Base-by-base conservation (phyloP, 2,888 invertebrate genomes). In the Meta bourneti region DNA sequence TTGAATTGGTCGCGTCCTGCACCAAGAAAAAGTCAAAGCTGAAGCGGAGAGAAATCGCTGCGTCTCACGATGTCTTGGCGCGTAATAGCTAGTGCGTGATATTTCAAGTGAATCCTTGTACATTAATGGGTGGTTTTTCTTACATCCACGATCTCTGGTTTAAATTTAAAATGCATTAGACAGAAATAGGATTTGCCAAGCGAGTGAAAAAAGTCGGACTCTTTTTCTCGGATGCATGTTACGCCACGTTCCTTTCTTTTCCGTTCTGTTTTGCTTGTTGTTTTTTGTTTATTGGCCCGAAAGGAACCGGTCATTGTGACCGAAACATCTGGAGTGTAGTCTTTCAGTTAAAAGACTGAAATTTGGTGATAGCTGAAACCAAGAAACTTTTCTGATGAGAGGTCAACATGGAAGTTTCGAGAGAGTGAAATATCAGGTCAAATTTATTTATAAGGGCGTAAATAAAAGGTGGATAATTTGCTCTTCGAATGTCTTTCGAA, bases 51-150 rank as follows among this genome's bases (percentile, higher is more conserved):
- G 77, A 85, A 74, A n/a, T 9, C 52, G 16, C 11, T 13, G 20
- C 7, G 19, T 20, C 79, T 87, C 87, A 87, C 87, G 87, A 79
- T 71, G 78, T 34, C 52, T 79, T 61, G 48, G 72, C 70, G 20
- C 19, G 16, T 87, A 87, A 87, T 87, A 87, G 87, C 70, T 34
- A 79, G 71, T 79, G 70, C 87, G 87, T 87, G 87, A 87, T 71
- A 34, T 16, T 71, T 19, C 69, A 77, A 52, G 87, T 71, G 51
- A 34, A 75, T 79, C 51, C 78, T 71, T 72, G 87, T 51, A 79
- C 79, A 72, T 52, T 79, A 87, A 87, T 87, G 79, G 51, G 52
- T 51, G 48, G 52, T 61, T 84, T 61, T 72, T 34, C 61, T 75
- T 19, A 19, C 61, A 84, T 84, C 48, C 75, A 75, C 75, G 84